Percentiles rank a stretch among this genome's conserved stretches.
phyloP scores from a whole-genome alignment of 2,888 invertebrate genomes.

The Masnerella sp. region DNA sequence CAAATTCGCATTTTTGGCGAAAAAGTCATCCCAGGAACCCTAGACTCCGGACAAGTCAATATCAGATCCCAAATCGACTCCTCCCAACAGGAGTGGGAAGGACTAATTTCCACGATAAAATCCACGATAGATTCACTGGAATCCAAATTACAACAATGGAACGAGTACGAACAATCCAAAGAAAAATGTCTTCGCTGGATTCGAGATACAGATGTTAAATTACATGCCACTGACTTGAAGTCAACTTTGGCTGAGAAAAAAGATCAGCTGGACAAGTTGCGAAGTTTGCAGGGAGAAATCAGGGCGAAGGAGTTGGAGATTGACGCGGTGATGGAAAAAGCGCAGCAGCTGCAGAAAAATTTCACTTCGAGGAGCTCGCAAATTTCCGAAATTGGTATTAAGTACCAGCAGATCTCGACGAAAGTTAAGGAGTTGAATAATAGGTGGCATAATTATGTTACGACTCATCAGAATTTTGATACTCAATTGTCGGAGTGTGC shows the following conservation, averaged over 20 bases:
- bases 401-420: conserved; percentile 93
- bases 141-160: conserved; percentile 92
- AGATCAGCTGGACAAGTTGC: conserved; percentile 88
- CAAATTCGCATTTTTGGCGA: conserved; percentile 90
- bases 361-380: conserved; percentile 87
- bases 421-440: conserved; percentile 94
- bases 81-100: conserved; percentile 94
- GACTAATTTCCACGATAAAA: conserved; percentile 86
- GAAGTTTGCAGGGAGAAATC: conserved; percentile 90
- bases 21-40: conserved; percentile 92
- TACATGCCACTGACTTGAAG: conserved; percentile 93
- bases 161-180: conserved; percentile 91
- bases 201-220: conserved; percentile 89
- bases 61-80: conserved; percentile 92
- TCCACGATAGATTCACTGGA: conserved; percentile 89
- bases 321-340: conserved; percentile 93
- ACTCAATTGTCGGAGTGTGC: conserved; percentile 88
- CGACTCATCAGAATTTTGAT: conserved; percentile 91
- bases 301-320: conserved; percentile 94
- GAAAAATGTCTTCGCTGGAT: conserved; percentile 93
- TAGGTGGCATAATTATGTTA: conserved; percentile 95
- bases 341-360: conserved; percentile 88
- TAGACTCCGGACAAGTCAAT: conserved; percentile 89
- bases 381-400: conserved; percentile 92
- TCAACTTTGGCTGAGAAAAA: conserved; percentile 90